These are phyloP conservation scores for Tholera decimalis DNA, from an alignment of 2,888 invertebrate genomes.

Conservation along the genomic window DNA sequence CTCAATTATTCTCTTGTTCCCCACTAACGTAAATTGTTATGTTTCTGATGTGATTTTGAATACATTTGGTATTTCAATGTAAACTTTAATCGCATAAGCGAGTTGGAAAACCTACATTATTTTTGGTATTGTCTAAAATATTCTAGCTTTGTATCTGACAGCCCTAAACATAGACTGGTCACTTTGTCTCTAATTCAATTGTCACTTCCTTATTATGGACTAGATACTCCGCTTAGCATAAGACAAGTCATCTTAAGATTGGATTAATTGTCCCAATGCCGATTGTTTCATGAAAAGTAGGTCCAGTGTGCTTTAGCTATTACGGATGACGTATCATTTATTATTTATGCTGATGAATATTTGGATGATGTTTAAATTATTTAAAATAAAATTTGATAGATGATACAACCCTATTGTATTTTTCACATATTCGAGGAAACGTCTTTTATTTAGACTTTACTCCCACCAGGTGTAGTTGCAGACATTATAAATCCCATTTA, in stretches of 20 bases:
- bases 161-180: slow-evolving; percentile 75
- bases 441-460: slow-evolving; percentile 6
- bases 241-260: slow-evolving; percentile 55
- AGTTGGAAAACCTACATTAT: background rate
- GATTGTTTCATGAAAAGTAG: slow-evolving; percentile 37
- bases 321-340: too few relatives aligned
- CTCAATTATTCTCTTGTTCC: slow-evolving; percentile 9
- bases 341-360: too few relatives aligned
- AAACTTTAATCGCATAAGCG: background rate
- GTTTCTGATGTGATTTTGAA: background rate
- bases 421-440: background rate
- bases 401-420: slow-evolving; percentile 17
- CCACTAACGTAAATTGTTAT: background rate
- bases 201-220: slow-evolving; percentile 84
- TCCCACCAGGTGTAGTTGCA: slow-evolving; percentile 5
- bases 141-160: slow-evolving; percentile 50
- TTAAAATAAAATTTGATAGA: background rate
- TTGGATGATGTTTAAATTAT: background rate
- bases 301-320: slow-evolving; percentile 2
- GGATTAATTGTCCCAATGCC: slow-evolving; percentile 56
- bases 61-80: background rate
- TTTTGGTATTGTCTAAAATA: background rate
- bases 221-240: slow-evolving; percentile 54
- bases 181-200: slow-evolving; percentile 82
- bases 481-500: background rate